phyloP scores from a whole-genome alignment of 2,888 invertebrate genomes.

The Sycophila texana region DNA sequence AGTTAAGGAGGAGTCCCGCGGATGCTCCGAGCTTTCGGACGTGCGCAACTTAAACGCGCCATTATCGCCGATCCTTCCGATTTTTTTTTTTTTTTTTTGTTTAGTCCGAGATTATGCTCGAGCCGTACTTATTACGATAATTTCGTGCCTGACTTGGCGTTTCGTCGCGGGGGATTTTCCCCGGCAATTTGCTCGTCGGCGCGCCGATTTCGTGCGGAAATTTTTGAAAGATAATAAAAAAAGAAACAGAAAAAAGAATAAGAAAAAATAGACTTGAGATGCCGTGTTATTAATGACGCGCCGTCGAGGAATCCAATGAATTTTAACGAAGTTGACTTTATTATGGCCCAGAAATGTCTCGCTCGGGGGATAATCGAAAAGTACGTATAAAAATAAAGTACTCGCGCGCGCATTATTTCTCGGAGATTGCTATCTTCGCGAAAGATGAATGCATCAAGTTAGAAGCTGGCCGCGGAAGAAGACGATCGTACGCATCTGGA shows the following conservation, averaged over 20 bases:
- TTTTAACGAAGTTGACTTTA: slow-evolving; percentile 48
- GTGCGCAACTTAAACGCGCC: slow-evolving; percentile 60
- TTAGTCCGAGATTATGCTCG: slow-evolving; percentile 55
- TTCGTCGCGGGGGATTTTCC: slow-evolving; percentile 54
- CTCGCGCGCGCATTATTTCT: too few relatives aligned
- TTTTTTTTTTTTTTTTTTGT: slow-evolving; percentile 1
- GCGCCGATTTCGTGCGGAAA: slow-evolving; percentile 45
- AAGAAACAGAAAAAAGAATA: too few relatives aligned
- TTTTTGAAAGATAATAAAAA: slow-evolving; percentile 14
- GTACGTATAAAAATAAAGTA: too few relatives aligned
- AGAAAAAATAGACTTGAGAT: neutral
- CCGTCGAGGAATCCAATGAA: slow-evolving; percentile 35
- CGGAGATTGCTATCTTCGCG: too few relatives aligned
- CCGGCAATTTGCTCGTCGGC: slow-evolving; percentile 57
- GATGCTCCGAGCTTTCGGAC: neutral
- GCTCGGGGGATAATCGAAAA: neutral
- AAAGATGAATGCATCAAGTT: too few relatives aligned
- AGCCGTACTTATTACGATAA: slow-evolving; percentile 48
- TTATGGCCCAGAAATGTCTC: slow-evolving; percentile 1
- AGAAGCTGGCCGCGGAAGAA: too few relatives aligned
- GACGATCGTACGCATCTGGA: too few relatives aligned
- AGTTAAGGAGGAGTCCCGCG: neutral
- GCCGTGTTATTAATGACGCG: slow-evolving; percentile 45
- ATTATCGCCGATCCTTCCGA: slow-evolving; percentile 63
- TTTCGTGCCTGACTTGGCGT: slow-evolving; percentile 58